Conservation (phyloP, 2,797 vertebrate species). For the Gorsachius magnificus region DNA sequence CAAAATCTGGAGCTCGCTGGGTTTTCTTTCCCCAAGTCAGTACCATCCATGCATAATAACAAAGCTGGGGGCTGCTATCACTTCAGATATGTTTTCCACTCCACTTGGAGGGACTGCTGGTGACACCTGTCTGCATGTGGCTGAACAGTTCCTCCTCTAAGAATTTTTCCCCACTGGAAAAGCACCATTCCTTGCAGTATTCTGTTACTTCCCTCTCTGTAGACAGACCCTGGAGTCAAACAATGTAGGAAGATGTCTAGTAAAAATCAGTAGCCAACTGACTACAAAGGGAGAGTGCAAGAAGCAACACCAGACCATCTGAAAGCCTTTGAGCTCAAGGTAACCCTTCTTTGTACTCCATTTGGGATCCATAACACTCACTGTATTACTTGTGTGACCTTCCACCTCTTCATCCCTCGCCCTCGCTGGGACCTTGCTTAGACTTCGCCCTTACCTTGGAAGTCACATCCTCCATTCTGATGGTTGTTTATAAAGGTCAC, state of each 20-base stretch:
- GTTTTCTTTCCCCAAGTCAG: background rate
- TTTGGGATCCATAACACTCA: background rate
- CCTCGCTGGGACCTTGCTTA: background rate
- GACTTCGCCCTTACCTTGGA: background rate
- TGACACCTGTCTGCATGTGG: background rate
- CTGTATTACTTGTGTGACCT: background rate
- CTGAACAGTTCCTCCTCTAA: background rate
- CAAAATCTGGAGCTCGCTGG: background rate
- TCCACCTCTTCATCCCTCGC: background rate
- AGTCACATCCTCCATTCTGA: background rate
- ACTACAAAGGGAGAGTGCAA: background rate
- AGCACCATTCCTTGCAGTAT: background rate
- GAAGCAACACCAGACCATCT: background rate
- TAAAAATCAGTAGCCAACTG: background rate
- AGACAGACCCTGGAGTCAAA: background rate
- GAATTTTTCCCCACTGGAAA: background rate
- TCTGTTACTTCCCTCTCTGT: background rate
- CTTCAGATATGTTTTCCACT: background rate
- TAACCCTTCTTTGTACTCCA: background rate
- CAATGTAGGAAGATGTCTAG: background rate
- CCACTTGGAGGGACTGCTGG: background rate
- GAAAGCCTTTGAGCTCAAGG: background rate
- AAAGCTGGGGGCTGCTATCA: background rate
- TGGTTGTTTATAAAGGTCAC: background rate
- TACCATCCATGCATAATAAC: background rate